Percentiles rank a stretch among this genome's conserved stretches.
phyloP scores from a whole-genome alignment of 2,888 invertebrate genomes.

The Acanthoscelides obtectus region DNA sequence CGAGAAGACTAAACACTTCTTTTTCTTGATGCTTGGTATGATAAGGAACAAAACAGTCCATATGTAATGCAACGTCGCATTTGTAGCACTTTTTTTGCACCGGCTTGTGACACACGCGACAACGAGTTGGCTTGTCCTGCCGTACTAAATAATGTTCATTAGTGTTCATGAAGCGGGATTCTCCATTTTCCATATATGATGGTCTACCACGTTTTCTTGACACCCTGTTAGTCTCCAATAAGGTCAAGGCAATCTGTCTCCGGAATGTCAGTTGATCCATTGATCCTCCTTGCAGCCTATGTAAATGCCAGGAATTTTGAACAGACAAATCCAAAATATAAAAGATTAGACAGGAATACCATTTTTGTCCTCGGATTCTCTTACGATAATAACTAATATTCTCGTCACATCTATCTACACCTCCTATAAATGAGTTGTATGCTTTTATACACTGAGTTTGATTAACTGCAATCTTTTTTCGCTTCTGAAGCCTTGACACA shows the following conservation, averaged over 20 bases:
- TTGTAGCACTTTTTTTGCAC: too few species aligned
- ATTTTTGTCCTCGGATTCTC: not conserved
- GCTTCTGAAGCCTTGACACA: slow-evolving; percentile 2
- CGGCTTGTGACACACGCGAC: too few species aligned
- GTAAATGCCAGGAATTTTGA: too few species aligned
- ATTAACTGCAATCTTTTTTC: slow-evolving; percentile 5
- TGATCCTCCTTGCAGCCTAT: too few species aligned
- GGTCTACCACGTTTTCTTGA: too few species aligned
- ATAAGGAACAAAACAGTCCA: slow-evolving; percentile 11
- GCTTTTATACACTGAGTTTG: too few species aligned
- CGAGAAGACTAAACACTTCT: too few species aligned
- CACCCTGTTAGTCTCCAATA: too few species aligned
- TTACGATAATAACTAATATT: slow-evolving; percentile 5
- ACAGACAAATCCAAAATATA: slow-evolving; percentile 6
- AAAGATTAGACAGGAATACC: not conserved
- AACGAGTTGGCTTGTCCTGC: slow-evolving; percentile 11
- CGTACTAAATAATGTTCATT: slow-evolving; percentile 5
- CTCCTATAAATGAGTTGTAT: slow-evolving; percentile 6
- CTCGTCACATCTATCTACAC: slow-evolving; percentile 4
- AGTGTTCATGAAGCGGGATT: slow-evolving; percentile 7
- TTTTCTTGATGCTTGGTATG: too few species aligned
- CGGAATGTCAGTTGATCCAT: too few species aligned
- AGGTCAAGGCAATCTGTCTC: too few species aligned
- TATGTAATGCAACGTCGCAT: slow-evolving; percentile 11
- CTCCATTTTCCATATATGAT: slow-evolving; percentile 7